phyloP scores from a whole-genome alignment of 2,113 vertebrate species.

The Delphinapterus leucas region DNA sequence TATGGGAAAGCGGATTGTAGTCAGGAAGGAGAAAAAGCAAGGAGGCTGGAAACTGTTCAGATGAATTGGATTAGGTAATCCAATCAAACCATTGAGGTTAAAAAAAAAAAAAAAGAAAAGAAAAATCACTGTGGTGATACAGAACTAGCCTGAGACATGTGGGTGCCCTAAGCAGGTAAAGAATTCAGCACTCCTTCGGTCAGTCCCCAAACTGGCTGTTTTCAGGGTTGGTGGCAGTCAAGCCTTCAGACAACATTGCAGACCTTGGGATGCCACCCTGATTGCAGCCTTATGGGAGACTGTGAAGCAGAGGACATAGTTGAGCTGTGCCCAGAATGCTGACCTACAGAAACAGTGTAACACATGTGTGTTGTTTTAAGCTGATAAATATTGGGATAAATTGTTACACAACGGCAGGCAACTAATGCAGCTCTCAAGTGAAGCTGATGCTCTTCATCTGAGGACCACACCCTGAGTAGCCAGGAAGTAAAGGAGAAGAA shows the following conservation, averaged over 20 bases:
- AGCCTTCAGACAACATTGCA: neutral
- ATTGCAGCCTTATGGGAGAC: neutral
- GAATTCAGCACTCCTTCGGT: neutral
- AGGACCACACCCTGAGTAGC: neutral
- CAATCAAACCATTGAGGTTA: too few relatives aligned
- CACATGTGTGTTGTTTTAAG: neutral
- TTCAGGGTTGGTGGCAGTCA: neutral
- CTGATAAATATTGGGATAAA: neutral
- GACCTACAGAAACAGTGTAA: neutral
- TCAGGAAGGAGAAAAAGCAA: neutral
- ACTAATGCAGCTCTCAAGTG: neutral
- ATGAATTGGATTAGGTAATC: too few relatives aligned
- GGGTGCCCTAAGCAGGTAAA: neutral
- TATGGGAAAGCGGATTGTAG: neutral
- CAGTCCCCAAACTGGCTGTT: neutral
- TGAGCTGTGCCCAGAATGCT: neutral
- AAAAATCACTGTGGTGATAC: too few relatives aligned
- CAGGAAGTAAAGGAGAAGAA: neutral
- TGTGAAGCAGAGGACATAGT: neutral
- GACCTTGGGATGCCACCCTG: neutral
- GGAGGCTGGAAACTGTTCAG: neutral
- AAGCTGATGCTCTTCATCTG: neutral
- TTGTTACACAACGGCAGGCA: neutral
- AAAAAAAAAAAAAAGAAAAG: too few relatives aligned
- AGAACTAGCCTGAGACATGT: neutral